Evolutionary conservation across 2,113 vertebrate genomes (phyloP), one percentile per base, ranked within the genome.

Genomic region (Agapornis roseicollis): DNA sequence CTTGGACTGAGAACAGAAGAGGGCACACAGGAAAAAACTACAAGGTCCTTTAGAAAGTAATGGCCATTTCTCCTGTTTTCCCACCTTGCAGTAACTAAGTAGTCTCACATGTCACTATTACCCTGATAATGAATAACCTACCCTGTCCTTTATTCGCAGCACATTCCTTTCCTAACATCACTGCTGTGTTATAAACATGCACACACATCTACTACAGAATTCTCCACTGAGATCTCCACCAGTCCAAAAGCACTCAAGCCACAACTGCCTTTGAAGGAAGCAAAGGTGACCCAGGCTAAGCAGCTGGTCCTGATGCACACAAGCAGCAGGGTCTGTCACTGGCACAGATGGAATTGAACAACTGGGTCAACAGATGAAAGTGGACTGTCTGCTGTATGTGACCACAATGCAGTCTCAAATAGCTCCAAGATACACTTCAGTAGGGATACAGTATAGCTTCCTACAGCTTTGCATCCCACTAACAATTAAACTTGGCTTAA

Each of bases 401-500:
- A 86, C 60, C 3, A 7, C 65, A 87, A 10, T 3, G 4, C 11
- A 73, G 50, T 3, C 61, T 65, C 42, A 46, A 66, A n/a, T 0
- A 78, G 11, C 66, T 87, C 55, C 9, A 6, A 85, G 69, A 91
- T 89, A 81, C 61, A 82, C 78, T 93, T 63, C 28, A 49, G 0
- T 16, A 25, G 69, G 39, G 88, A 53, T 0, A 0, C 5, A 29
- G 13, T 6, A 44, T 1, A 50, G 8, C 42, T 82, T 64, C n/a
- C 27, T 65, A 46, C 0, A 2, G 50, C n/a, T 79, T 41, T 85
- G 42, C 20, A 60, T 60, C 33, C 66, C 71, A 52, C 25, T 69
- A 74, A 68, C 6, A 65, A n/a, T 0, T 77, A 49, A 81, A 50
- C 79, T 55, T 27, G 22, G 17, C 33, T 50, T 42, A 49, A 28